Base-by-base conservation (phyloP, 2,797 vertebrate species). In the Lithobates pipiens region DNA sequence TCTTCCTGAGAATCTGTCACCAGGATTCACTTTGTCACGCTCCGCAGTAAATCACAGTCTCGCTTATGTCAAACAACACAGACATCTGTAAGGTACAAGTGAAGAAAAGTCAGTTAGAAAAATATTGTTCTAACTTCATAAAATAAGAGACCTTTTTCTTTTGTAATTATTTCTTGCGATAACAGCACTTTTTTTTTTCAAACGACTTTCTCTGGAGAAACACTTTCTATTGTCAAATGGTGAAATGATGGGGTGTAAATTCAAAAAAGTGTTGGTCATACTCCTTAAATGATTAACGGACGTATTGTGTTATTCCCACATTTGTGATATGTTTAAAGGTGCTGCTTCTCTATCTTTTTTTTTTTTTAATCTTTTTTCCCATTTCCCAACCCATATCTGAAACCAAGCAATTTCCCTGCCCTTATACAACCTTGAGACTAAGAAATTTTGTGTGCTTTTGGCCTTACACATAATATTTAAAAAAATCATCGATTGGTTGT, bases 1-100 rank as follows among this genome's bases (percentile, higher is more conserved):
- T 34, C 68, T 85, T 85, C 83, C 83, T 73, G 83, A 50, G 83
- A 73, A 79, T 77, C 83, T 73, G 83, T 85, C 83, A 77, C 82
- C 21, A 57, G n/a, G 50, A 50, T n/a, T 79, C 83, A 77, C 69
- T 67, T 79, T 73, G 83, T 85, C 83, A 85, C 76, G 76, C 83
- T 73, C 39, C 0, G 23, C 50, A 21, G 75, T 84, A 82, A 81
- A 82, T 82, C 79, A 73, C 5, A 4, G 67, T 67, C 77, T 50
- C 67, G n/a, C 3, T 21, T 32, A 68, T 63, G 61, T 77, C 50
- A 77, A 65, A 63, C 11, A 74, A 46, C 42, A 0, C 23, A 25
- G 32, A 36, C 36, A 46, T 74, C n/a, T 46, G 42, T 44, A 27
- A 16, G 23, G 25, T 74, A 61, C 65, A 67, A 29, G 13, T 25